phyloP scores from a whole-genome alignment of 2,113 vertebrate genomes.

The Leptocoma aspasia region DNA sequence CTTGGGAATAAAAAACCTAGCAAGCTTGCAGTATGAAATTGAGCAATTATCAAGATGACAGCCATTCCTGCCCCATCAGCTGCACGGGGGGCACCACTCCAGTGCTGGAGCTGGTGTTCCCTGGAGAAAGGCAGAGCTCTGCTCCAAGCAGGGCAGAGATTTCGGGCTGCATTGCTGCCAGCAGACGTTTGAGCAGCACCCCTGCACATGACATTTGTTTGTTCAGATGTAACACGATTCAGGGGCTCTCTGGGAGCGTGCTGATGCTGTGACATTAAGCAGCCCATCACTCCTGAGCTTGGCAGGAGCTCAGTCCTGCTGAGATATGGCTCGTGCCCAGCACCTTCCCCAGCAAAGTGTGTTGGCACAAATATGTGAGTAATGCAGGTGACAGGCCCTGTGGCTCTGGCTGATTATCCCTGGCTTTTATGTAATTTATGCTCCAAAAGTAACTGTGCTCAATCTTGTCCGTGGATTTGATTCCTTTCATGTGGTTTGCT shows the following conservation, averaged over 20 bases:
- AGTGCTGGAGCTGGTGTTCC: background rate
- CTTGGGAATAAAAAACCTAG: too few relatives aligned
- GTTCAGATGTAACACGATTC: conserved; percentile 67
- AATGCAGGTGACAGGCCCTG: conserved; percentile 49
- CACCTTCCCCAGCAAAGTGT: background rate
- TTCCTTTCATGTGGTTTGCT: conserved; percentile 79
- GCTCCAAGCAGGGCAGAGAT: background rate
- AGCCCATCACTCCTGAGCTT: conserved; percentile 58
- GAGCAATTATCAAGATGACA: too few relatives aligned
- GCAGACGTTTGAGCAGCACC: conserved; percentile 57
- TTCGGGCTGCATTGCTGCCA: conserved; percentile 49
- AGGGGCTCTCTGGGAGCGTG: conserved; percentile 23
- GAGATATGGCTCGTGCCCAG: conserved; percentile 63
- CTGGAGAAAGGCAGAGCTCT: background rate
- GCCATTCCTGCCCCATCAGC: rapidly evolving
- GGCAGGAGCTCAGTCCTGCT: conserved; percentile 42
- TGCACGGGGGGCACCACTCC: rapidly evolving
- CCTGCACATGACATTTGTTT: conserved; percentile 68
- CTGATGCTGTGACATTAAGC: conserved; percentile 69
- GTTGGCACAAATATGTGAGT: conserved; percentile 14
- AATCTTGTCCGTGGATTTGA: conserved; percentile 44
- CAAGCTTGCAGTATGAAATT: too few relatives aligned
- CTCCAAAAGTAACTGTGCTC: conserved; percentile 42
- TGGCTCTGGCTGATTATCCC: background rate
- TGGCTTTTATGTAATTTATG: conserved; percentile 61